These are phyloP conservation scores for Psilanteris sp. DNA, from an alignment of 1,140 invertebrate genomes.

Conservation along the genomic window DNA sequence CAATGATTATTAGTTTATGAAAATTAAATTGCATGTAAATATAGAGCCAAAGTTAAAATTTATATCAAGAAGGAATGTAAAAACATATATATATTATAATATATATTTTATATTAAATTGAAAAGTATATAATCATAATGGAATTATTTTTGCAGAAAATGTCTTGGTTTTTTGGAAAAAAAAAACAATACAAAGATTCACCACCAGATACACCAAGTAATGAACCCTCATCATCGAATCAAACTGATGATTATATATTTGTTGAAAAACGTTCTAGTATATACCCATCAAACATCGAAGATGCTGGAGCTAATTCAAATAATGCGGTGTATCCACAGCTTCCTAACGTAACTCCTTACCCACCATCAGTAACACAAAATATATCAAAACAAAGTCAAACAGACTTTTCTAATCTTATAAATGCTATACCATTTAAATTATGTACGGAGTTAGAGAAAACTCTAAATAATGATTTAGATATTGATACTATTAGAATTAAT, in stretches of 20 bases:
- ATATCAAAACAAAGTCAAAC: constrained; percentile 52
- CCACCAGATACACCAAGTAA: constrained; percentile 67
- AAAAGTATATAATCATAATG: too few species aligned
- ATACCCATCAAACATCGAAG: constrained; percentile 15
- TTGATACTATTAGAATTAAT: constrained; percentile 69
- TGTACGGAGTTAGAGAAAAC: constrained; percentile 65
- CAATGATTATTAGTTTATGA: too few species aligned
- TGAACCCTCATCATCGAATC: constrained; percentile 34
- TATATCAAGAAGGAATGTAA: too few species aligned
- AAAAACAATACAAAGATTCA: constrained; percentile 74
- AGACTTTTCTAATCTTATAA: constrained; percentile 70
- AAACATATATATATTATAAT: too few species aligned
- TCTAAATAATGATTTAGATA: constrained; percentile 68
- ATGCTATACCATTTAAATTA: constrained; percentile 74
- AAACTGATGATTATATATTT: constrained; percentile 69
- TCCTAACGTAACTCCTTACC: too few species aligned
- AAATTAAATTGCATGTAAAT: too few species aligned
- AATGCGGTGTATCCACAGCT: too few species aligned
- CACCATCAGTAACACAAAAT: constrained; percentile 50
- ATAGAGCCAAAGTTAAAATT: too few species aligned
- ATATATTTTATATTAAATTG: too few species aligned
- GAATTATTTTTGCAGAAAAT: constrained; percentile 67
- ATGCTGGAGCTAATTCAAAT: too few species aligned
- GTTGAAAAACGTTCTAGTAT: constrained; percentile 61
- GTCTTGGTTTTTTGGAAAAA: constrained; percentile 79